Conservation (phyloP, 2,888 invertebrate species). For the Drosophila ezoana region DNA sequence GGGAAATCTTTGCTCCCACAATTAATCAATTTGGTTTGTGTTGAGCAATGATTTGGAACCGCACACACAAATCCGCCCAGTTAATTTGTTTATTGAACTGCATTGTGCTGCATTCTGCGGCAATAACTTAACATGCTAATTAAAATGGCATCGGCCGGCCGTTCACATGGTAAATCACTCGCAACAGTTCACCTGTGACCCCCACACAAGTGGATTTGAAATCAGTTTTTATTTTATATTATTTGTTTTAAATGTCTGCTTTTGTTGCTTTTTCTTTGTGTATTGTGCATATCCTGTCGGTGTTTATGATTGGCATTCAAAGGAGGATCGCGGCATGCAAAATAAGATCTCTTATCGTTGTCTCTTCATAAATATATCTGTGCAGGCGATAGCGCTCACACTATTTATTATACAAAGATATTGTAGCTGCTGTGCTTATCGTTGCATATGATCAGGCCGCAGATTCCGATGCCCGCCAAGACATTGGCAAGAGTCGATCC, state of each 20-base stretch:
- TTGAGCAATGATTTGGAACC: conserved; percentile 71
- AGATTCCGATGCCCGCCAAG: conserved; percentile 56
- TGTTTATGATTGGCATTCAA: conserved; percentile 55
- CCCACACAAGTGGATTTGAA: conserved; percentile 56
- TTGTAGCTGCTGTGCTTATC: conserved; percentile 64
- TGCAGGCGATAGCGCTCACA: conserved; percentile 75
- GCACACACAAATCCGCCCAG: conserved; percentile 60
- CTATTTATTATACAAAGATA: conserved; percentile 73
- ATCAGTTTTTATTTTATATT: not conserved
- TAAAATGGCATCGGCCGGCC: conserved; percentile 57
- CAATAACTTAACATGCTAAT: conserved; percentile 69
- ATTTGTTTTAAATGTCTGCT: not conserved
- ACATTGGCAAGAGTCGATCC: conserved; percentile 43
- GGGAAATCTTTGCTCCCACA: conserved; percentile 82
- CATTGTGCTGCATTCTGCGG: conserved; percentile 58
- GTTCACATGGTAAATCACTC: conserved; percentile 68
- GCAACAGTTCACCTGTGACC: conserved; percentile 56
- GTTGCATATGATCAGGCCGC: conserved; percentile 68
- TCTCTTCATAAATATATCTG: conserved; percentile 74
- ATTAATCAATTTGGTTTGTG: conserved; percentile 75
- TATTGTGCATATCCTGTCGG: conserved; percentile 66
- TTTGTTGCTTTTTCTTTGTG: not conserved
- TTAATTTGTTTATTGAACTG: conserved; percentile 75
- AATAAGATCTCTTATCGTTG: conserved; percentile 73
- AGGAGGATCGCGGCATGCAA: conserved; percentile 64